Conservation (phyloP, 2,888 invertebrate species). For the Drosophila formosana region DNA sequence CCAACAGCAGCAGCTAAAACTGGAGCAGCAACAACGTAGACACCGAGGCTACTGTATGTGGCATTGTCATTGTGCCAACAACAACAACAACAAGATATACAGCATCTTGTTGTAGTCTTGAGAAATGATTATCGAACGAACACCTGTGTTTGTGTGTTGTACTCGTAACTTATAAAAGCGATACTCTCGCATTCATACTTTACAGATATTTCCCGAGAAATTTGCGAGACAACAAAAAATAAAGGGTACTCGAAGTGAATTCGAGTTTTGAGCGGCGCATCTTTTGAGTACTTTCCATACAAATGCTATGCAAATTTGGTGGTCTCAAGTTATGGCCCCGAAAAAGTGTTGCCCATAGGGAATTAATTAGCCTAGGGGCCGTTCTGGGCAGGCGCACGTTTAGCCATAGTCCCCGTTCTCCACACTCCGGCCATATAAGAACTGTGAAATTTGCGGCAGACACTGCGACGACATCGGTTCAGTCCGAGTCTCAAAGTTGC, state of each 20-base stretch:
- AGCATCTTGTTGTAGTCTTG: slow-evolving; percentile 53
- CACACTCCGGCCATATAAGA: slow-evolving; percentile 22
- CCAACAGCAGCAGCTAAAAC: slow-evolving; percentile 60
- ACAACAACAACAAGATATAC: neutral
- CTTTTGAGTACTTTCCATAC: slow-evolving; percentile 37
- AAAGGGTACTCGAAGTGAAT: slow-evolving; percentile 2
- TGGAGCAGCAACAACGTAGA: slow-evolving; percentile 62
- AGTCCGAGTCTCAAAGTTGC: slow-evolving; percentile 16
- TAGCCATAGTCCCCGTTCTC: slow-evolving; percentile 24
- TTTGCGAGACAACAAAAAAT: slow-evolving; percentile 1
- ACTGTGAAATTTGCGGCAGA: slow-evolving; percentile 49
- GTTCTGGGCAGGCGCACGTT: slow-evolving; percentile 31
- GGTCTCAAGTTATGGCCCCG: slow-evolving; percentile 31
- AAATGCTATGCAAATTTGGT: slow-evolving; percentile 63
- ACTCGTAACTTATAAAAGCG: slow-evolving; percentile 25
- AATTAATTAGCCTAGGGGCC: slow-evolving; percentile 70
- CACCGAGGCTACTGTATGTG: slow-evolving; percentile 44
- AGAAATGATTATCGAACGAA: slow-evolving; percentile 73
- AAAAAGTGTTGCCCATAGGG: slow-evolving; percentile 77
- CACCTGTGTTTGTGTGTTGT: slow-evolving; percentile 66
- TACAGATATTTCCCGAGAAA: slow-evolving; percentile 35
- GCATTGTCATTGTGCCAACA: slow-evolving; percentile 30
- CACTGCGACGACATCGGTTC: slow-evolving; percentile 58
- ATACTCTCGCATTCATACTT: slow-evolving; percentile 26
- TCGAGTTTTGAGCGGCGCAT: slow-evolving; percentile 1